Percentiles rank a stretch among this genome's conserved stretches.
Conservation (phyloP, 2,888 invertebrate species). For the Tetragnatha montana region DNA sequence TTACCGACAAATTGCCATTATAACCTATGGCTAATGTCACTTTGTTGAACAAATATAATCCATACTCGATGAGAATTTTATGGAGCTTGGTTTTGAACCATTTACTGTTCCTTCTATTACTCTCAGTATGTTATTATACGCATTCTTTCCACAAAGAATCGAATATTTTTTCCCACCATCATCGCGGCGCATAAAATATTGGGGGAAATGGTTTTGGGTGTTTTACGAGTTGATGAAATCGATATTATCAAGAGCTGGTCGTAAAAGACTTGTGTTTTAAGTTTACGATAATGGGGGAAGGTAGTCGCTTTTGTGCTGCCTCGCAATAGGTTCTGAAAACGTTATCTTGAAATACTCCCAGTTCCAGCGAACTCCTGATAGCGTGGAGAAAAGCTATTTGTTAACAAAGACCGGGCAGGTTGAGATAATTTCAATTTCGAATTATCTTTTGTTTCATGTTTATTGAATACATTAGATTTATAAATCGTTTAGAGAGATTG, state of each 20-base stretch:
- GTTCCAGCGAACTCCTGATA: neutral
- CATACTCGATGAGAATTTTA: conserved; percentile 18
- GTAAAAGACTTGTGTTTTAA: conserved; percentile 2
- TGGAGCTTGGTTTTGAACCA: neutral
- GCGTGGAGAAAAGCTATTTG: neutral
- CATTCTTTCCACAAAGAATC: neutral
- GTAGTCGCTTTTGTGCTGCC: neutral
- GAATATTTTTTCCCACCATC: neutral
- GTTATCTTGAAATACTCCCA: neutral
- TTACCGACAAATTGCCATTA: conserved; percentile 18
- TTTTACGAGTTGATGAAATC: conserved; percentile 17
- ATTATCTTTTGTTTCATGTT: no score
- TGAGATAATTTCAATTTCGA: neutral
- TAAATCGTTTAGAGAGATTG: no score
- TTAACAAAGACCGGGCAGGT: neutral
- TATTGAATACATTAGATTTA: no score
- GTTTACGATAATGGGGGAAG: neutral
- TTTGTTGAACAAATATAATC: conserved; percentile 10
- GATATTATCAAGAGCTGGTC: conserved; percentile 8
- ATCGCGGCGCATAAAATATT: neutral
- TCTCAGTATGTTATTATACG: neutral
- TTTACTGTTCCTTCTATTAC: neutral
- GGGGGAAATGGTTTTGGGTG: neutral
- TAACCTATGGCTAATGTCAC: conserved; percentile 23
- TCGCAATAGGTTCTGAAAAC: neutral